Conservation (phyloP, 1,140 invertebrate genomes). For the Hylaeus volcanicus region DNA sequence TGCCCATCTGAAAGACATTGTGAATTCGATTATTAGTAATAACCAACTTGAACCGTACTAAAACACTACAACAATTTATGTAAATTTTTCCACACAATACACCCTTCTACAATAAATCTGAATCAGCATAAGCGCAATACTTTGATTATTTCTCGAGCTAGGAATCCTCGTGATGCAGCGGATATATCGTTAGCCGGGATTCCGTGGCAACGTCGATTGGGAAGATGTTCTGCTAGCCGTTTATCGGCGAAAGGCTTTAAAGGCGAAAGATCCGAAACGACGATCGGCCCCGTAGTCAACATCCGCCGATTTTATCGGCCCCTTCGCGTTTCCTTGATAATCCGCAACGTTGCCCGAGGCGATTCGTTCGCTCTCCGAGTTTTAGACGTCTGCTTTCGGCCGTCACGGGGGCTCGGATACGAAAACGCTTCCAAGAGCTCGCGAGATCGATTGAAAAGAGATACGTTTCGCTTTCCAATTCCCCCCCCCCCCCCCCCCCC, state of each 20-base stretch:
- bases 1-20: too few relatives aligned
- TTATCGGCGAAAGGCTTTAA: constrained; percentile 51
- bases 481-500: too few relatives aligned
- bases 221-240: neutral
- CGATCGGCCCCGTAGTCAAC: constrained; percentile 42
- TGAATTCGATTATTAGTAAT: too few relatives aligned
- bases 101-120: too few relatives aligned
- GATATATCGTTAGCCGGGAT: too few relatives aligned
- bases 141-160: too few relatives aligned
- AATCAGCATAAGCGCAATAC: too few relatives aligned
- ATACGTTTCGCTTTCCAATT: constrained; percentile 16
- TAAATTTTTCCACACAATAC: too few relatives aligned
- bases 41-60: too few relatives aligned
- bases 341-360: constrained; percentile 19
- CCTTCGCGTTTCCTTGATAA: constrained; percentile 43
- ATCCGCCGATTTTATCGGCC: constrained; percentile 49
- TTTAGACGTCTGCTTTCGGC: constrained; percentile 14
- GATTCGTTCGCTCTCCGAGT: constrained; percentile 41
- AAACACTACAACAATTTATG: too few relatives aligned
- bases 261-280: constrained; percentile 38
- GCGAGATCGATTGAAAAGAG: constrained; percentile 15
- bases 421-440: constrained; percentile 1
- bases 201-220: too few relatives aligned
- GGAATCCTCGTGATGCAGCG: too few relatives aligned
- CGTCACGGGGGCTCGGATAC: neutral